Conservation (phyloP, 64 coral and sea anemone species). For the Hydrozoanthus tunicans region DNA sequence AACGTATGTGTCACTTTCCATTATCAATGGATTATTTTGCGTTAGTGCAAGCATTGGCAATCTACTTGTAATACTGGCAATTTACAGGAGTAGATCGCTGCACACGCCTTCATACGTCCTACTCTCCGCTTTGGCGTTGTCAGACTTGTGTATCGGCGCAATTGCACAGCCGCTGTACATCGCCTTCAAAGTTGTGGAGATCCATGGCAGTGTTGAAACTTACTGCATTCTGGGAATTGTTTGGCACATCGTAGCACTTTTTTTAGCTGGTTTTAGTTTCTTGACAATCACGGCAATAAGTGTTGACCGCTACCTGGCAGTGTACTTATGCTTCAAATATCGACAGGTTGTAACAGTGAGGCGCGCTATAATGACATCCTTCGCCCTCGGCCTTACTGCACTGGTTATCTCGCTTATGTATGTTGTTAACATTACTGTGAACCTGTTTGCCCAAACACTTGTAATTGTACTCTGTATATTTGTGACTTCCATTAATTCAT, state of each 20-base stretch:
- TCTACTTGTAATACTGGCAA: conserved; percentile 6
- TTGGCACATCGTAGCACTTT: conserved; percentile 29
- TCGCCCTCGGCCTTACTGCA: not conserved
- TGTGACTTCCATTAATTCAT: conserved; percentile 37
- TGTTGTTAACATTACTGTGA: not conserved
- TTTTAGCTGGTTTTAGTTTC: conserved; percentile 58
- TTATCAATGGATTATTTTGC: conserved; percentile 27
- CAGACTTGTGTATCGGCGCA: conserved; percentile 53
- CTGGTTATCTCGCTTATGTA: conserved; percentile 9
- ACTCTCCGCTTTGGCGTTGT: conserved; percentile 47
- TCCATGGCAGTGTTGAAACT: conserved; percentile 4
- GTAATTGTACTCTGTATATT: conserved; percentile 27
- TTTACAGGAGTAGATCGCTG: conserved; percentile 31
- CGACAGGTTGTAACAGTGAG: conserved; percentile 45
- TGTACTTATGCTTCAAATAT: conserved; percentile 56
- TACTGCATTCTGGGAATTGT: conserved; percentile 23
- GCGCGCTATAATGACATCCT: not conserved
- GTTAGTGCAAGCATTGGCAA: not conserved
- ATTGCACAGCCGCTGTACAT: conserved; percentile 55
- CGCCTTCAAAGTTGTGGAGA: conserved; percentile 39
- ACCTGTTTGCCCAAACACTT: conserved; percentile 15
- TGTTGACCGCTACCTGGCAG: conserved; percentile 65
- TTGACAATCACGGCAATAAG: conserved; percentile 55
- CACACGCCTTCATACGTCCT: conserved; percentile 52
- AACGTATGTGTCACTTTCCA: conserved; percentile 35